Conservation (phyloP, 2,888 invertebrate species). For the Ligdia adustata region DNA sequence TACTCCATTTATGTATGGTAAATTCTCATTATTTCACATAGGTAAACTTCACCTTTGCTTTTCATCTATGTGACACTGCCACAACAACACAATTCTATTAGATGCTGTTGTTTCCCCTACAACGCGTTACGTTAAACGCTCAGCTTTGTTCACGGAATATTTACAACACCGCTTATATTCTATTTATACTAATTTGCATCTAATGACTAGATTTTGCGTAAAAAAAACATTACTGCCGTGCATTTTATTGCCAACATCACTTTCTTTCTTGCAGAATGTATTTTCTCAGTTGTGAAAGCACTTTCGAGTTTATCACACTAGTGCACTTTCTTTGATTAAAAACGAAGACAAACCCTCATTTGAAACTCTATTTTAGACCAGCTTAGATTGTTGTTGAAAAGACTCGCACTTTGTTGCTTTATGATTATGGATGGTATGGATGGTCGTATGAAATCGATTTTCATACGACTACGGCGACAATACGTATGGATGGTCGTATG, state of each 20-base stretch:
- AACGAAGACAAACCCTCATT: neutral
- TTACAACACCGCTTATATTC: constrained; percentile 5
- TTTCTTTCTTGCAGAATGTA: constrained; percentile 11
- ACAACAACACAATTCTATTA: too few relatives aligned
- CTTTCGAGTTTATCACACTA: constrained; percentile 2
- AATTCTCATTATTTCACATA: too few relatives aligned
- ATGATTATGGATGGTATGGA: too few relatives aligned
- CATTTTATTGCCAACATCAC: constrained; percentile 6
- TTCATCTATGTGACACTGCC: too few relatives aligned
- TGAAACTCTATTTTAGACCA: neutral
- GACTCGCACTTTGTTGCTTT: too few relatives aligned
- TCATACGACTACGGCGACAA: too few relatives aligned
- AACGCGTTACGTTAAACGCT: neutral
- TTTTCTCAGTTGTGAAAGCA: constrained; percentile 1
- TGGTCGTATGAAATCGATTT: too few relatives aligned
- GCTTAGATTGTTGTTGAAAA: neutral
- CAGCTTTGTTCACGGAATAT: neutral
- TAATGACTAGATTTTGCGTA: neutral
- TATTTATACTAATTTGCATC: constrained; percentile 13
- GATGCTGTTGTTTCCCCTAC: neutral
- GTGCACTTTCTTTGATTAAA: constrained; percentile 4
- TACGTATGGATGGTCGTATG: too few relatives aligned
- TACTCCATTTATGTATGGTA: too few relatives aligned
- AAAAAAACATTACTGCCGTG: neutral
- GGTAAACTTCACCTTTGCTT: too few relatives aligned